phyloP scores from a whole-genome alignment of 2,888 invertebrate species.

The Diplazon laetatorius region DNA sequence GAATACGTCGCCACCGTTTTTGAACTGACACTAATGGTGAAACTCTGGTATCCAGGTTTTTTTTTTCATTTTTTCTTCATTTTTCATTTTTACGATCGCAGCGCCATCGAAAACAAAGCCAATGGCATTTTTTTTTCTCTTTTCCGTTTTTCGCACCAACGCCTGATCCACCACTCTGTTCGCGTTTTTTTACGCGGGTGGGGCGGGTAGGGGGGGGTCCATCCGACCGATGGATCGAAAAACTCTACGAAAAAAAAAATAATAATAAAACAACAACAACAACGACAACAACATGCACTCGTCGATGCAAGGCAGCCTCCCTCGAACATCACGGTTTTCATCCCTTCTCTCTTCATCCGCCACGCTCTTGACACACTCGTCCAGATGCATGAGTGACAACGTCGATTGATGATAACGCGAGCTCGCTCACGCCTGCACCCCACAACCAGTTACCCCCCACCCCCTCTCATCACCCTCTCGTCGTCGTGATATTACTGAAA shows the following conservation, averaged over 20 bases:
- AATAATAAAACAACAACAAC: no score
- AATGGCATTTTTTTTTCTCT: conserved; percentile 44
- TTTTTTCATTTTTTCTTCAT: no score
- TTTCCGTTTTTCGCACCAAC: conserved; percentile 24
- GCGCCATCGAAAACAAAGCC: conserved; percentile 60
- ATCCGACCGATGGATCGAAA: conserved; percentile 40
- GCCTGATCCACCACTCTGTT: conserved; percentile 28
- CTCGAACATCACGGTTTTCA: conserved; percentile 16
- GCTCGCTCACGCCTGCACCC: conserved; percentile 58
- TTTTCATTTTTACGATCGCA: conserved; percentile 53
- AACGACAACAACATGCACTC: no score
- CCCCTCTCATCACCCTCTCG: no score
- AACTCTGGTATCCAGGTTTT: conserved; percentile 54
- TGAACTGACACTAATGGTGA: conserved; percentile 59
- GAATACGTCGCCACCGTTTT: conserved; percentile 58
- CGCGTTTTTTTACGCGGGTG: conserved; percentile 45
- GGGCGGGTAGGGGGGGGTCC: conserved; percentile 30
- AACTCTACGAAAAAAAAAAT: conserved; percentile 29
- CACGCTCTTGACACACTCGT: conserved; percentile 42
- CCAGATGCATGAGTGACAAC: conserved; percentile 53
- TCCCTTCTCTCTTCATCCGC: conserved; percentile 29
- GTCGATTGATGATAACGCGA: conserved; percentile 78
- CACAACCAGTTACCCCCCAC: conserved; percentile 50
- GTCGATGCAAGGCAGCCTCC: conserved; percentile 5
- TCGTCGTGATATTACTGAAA: conserved; percentile 72